Evolutionary conservation across 2,797 vertebrate genomes (phyloP).

Genomic region (Gadopsis marmoratus): DNA sequence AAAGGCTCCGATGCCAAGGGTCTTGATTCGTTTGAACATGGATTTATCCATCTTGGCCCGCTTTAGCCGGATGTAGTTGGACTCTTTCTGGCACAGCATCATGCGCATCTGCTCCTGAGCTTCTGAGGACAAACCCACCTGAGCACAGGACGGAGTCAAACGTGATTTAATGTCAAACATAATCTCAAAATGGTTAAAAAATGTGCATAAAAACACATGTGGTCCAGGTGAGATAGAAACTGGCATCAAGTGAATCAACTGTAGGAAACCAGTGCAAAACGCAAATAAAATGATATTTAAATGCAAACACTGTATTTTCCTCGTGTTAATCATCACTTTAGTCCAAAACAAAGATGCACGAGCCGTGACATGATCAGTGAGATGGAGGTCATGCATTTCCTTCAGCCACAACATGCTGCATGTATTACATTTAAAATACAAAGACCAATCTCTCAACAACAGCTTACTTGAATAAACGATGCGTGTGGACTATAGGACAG

Average conservation of each 20-base stretch:
- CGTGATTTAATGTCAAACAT: background rate
- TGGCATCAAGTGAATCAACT: background rate
- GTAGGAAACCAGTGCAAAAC: slow-evolving; percentile 23
- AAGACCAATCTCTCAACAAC: slow-evolving; percentile 35
- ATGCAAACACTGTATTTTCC: background rate
- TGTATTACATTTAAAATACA: slow-evolving; percentile 33
- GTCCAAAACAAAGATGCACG: slow-evolving; percentile 33
- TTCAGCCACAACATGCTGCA: slow-evolving; percentile 54
- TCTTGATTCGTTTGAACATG: slow-evolving; percentile 99
- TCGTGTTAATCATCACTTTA: slow-evolving; percentile 27
- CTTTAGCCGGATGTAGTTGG: slow-evolving; percentile 97
- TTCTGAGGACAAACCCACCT: slow-evolving; percentile 96
- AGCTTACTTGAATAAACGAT: slow-evolving; percentile 86
- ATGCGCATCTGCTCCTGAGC: slow-evolving; percentile 99
- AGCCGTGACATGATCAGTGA: slow-evolving; percentile 25
- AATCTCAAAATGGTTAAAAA: background rate
- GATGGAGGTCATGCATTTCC: slow-evolving; percentile 45
- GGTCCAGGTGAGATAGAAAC: slow-evolving; percentile 16
- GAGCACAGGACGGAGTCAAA: slow-evolving; percentile 22
- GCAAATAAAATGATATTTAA: background rate
- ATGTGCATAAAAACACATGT: background rate
- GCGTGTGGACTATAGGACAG: slow-evolving; percentile 85
- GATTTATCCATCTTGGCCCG: slow-evolving; percentile 99
- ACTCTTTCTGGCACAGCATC: slow-evolving; percentile 98
- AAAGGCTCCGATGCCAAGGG: slow-evolving; percentile 96